These are phyloP conservation scores for Otolemur garnettii DNA, from an alignment of 2,113 vertebrate genomes.

Conservation along the genomic window DNA sequence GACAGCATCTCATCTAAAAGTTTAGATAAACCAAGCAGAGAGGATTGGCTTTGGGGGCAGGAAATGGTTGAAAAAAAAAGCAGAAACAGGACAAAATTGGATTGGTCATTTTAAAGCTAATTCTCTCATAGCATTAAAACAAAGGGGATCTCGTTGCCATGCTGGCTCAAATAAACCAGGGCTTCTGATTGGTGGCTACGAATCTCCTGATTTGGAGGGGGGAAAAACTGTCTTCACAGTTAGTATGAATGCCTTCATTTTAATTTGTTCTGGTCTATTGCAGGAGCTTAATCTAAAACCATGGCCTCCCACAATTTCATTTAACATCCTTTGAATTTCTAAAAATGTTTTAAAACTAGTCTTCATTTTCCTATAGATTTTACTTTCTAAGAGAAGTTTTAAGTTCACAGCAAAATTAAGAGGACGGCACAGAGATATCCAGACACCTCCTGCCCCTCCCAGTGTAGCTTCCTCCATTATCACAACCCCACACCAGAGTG, in stretches of 20 bases:
- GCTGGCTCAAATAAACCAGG: background rate
- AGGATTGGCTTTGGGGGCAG: background rate
- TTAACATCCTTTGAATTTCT: background rate
- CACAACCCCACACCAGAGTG: background rate
- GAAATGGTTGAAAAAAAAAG: background rate
- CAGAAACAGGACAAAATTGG: background rate
- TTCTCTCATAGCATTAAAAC: background rate
- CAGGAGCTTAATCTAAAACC: background rate
- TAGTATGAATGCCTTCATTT: background rate
- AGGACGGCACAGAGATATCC: background rate
- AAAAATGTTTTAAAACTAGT: background rate
- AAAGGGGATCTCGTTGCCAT: background rate
- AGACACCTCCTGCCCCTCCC: background rate
- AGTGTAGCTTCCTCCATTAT: background rate
- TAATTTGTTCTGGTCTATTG: background rate
- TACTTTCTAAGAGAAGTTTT: constrained; percentile 58
- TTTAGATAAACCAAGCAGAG: background rate
- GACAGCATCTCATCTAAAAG: background rate
- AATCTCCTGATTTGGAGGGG: background rate
- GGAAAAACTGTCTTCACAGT: background rate
- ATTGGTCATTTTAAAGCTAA: background rate
- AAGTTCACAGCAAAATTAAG: background rate
- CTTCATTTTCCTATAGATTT: constrained; percentile 21
- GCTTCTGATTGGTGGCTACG: background rate
- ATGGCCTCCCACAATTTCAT: background rate